Evolutionary conservation across 2,797 vertebrate genomes (phyloP).

Genomic region (Scolopax bukidnonensis): DNA sequence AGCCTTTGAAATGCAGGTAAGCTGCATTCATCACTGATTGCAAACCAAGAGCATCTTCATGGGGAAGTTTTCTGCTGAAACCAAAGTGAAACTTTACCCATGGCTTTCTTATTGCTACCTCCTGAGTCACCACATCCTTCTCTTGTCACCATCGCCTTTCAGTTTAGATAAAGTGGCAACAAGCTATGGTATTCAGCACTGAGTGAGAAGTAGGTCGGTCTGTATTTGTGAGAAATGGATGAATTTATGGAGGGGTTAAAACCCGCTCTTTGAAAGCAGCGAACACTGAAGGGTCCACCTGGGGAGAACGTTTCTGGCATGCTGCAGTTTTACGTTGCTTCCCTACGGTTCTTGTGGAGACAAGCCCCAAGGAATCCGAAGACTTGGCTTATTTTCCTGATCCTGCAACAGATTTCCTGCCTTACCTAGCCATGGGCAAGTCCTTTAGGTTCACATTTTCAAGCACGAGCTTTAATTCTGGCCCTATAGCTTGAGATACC

Average conservation of each 20-base stretch:
- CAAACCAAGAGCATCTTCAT: neutral
- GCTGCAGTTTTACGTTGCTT: conserved; percentile 22
- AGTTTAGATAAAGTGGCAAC: neutral
- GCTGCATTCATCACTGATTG: neutral
- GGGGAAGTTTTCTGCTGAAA: conserved; percentile 16
- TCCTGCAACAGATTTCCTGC: conserved; percentile 27
- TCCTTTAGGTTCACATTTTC: conserved; percentile 27
- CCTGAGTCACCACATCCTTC: conserved; percentile 51
- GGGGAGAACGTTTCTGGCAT: neutral
- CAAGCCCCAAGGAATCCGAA: conserved; percentile 54
- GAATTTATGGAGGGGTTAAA: neutral
- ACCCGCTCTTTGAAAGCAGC: neutral
- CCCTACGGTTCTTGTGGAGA: conserved; percentile 24
- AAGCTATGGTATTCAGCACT: neutral
- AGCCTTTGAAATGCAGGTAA: neutral
- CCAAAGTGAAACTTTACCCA: conserved; percentile 7
- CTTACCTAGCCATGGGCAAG: conserved; percentile 17
- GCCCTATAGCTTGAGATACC: neutral
- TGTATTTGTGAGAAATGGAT: neutral
- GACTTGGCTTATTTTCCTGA: conserved; percentile 53
- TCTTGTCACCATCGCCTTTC: neutral
- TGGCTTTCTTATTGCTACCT: conserved; percentile 2
- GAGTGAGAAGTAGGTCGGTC: neutral
- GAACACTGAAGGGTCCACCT: neutral
- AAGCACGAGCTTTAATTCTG: conserved; percentile 12